phyloP scores from a whole-genome alignment of 2,113 vertebrate genomes.

The Lepidothrix coronata region DNA sequence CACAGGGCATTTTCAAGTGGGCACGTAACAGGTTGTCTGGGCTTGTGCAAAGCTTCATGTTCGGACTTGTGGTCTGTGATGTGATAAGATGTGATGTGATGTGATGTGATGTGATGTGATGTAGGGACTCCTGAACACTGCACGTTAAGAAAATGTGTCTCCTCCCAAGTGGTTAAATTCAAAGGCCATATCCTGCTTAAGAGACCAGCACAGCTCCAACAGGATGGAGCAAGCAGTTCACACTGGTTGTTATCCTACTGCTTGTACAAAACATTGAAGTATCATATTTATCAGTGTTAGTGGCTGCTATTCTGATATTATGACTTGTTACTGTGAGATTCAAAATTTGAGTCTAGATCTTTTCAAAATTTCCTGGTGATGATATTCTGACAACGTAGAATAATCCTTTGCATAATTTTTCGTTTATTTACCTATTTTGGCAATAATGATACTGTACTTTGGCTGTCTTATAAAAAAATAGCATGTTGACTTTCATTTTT shows the following conservation, averaged over 20 bases:
- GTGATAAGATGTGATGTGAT: not conserved
- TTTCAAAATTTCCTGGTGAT: not conserved
- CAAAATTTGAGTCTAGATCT: not conserved
- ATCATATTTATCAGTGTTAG: not conserved
- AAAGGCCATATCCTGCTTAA: not conserved
- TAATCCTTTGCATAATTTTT: not conserved
- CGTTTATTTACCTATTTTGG: not conserved
- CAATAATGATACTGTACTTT: not conserved
- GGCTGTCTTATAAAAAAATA: not conserved
- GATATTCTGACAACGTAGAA: not conserved
- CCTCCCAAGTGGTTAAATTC: not conserved
- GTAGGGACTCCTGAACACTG: not conserved
- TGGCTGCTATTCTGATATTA: not conserved
- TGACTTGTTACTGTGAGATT: not conserved
- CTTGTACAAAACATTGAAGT: not conserved
- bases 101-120: not conserved
- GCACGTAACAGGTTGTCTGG: fast-evolving
- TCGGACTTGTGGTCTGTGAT: not conserved
- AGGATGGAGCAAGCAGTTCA: not conserved
- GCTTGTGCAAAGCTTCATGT: fast-evolving
- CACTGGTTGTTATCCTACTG: not conserved
- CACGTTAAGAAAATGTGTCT: not conserved
- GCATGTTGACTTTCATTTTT: not conserved
- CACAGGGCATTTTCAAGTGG: not conserved
- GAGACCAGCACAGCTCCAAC: not conserved